Evolutionary conservation across 2,888 invertebrate species (phyloP), one percentile per base, ranked within the genome.

Genomic region (Hydrotaea cyrtoneurina): DNA sequence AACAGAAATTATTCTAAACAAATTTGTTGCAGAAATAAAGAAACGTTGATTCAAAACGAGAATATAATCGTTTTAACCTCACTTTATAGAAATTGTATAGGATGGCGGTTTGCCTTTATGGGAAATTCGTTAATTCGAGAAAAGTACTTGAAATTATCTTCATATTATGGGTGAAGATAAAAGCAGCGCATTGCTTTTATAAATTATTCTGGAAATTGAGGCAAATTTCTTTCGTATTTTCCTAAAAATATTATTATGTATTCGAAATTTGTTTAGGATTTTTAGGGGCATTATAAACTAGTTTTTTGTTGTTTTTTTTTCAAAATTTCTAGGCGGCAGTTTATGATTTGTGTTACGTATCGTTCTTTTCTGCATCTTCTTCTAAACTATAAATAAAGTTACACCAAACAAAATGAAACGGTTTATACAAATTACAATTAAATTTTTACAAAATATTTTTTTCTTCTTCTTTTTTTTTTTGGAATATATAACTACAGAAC

Each of bases 241-340:
- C 0, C 7, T 21, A 55, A 55, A 21, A 10, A 1, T 21, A 55
- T n/a, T n/a, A n/a, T n/a, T n/a, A 21, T 21, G 5, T 55, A 55
- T 55, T 55, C 55, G 55, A 55, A 21, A 21, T 55, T 21, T 8
- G 2, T 55, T 55, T 55, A 55, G 21, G 55, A 21, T 21, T 55
- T 55, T 55, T 10, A 39, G 7, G 39, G 1, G 8, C 10, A 11
- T 10, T 39, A 39, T 4, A 10, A 39, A 8, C 10, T 8, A 1
- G 10, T 39, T 4, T 4, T 8, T 8, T 39, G 13, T 39, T 39
- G 11, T 39, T 31, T 43, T 43, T 50, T 55, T 55, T 21, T 11
- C n/a, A n/a, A 55, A 59, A 59, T 59, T 59, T 13, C 26, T 59
- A 23, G 26, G 15, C 13, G 59, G 59, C 59, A 59, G 59, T 59